A percentile compares a stretch with the other conserved stretches of the same genome.
Evolutionary conservation across 2,888 invertebrate species (phyloP).

Genomic region (Cacoxenus indagator): DNA sequence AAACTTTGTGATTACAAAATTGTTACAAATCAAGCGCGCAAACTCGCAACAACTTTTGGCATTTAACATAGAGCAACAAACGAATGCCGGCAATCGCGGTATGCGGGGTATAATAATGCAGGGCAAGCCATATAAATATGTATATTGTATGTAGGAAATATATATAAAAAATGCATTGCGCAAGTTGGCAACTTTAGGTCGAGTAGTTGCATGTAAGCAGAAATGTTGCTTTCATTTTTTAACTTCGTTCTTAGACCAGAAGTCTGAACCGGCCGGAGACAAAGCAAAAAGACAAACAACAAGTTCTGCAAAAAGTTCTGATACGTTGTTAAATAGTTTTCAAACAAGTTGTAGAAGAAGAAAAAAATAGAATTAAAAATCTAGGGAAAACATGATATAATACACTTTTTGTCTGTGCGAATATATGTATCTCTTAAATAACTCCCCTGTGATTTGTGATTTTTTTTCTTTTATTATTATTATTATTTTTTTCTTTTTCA

Average conservation of each 20-base stretch:
- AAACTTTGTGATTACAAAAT: constrained; percentile 11
- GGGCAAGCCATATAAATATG: too few relatives aligned
- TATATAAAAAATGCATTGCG: neutral
- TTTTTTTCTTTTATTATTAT: too few relatives aligned
- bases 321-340: neutral
- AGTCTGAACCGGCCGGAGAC: neutral
- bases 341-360: neutral
- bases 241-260: neutral
- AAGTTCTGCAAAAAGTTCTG: neutral
- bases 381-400: neutral
- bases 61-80: too few relatives aligned
- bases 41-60: constrained; percentile 19
- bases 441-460: too few relatives aligned
- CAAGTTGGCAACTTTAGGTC: constrained; percentile 7
- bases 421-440: too few relatives aligned
- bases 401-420: too few relatives aligned
- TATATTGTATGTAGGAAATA: neutral
- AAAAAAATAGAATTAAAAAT: neutral
- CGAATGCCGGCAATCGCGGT: too few relatives aligned
- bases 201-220: neutral
- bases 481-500: too few relatives aligned
- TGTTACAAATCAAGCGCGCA: constrained; percentile 19
- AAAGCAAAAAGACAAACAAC: neutral
- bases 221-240: neutral
- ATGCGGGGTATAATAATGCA: too few relatives aligned